Base-by-base conservation (phyloP, 2,888 invertebrate species). In the Pseudoips prasinana region DNA sequence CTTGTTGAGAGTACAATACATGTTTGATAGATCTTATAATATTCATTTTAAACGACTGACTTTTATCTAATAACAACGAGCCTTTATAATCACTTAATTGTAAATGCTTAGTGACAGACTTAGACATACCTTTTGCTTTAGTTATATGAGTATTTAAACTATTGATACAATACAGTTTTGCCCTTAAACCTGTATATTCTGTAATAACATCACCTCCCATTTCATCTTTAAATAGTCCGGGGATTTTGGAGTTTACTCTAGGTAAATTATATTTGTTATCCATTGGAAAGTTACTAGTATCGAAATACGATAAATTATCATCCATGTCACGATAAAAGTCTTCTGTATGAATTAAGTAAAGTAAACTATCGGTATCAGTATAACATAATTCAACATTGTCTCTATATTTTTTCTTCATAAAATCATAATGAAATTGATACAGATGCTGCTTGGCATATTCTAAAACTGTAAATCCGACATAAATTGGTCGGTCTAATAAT, bases 21-120 rank as follows among this genome's bases (percentile, higher is more conserved):
- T 34, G 35, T 26, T 35, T 40, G 8, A 40, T 35, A 6, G 40
- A 40, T 29, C 19, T 40, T 9, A 40, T 40, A 29, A 40, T 22
- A 35, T 35, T 35, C 39, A 46, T 46, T 34, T 34, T 23, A 33
- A 17, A 22, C 23, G 17, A 20, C 2, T 7, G 8, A 4, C 14
- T 11, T 22, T 22, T 14, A 33, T 28, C 8, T 6, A n/a, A 24
- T 1, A 18, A 7, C 7, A 28, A 10, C 3, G 10, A 10, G 18
- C 28, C 19, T 4, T n/a, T 33, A 17, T 17, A 31, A 19, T 31
- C 3, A 4, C 20, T 20, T 6, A 25, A 11, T 1, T 25, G 7
- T 8, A 31, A 10, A 8, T 6, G 25, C 8, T 31, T 25, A 11
- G 20, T 20, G 3, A 31, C 20, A n/a, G 25, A 19, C 4, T 29